phyloP scores from a whole-genome alignment of 2,113 vertebrate genomes.

The Hypocryptadius cinnamomeus region DNA sequence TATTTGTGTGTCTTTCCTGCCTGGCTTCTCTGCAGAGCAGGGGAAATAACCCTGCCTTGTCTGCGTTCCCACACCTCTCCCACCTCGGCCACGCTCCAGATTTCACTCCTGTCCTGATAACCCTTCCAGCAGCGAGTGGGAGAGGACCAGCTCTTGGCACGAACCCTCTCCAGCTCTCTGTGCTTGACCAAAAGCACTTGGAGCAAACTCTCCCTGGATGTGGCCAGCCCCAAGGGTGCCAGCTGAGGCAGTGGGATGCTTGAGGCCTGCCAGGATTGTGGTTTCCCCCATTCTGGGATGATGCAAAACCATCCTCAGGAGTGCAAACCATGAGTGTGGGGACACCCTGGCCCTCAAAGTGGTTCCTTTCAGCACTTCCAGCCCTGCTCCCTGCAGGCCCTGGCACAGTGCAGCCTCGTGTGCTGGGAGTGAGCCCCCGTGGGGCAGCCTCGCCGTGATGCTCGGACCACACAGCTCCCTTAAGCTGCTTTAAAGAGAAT shows the following conservation, averaged over 20 bases:
- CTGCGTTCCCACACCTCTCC: conserved; percentile 48
- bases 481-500: background rate
- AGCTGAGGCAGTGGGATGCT: background rate
- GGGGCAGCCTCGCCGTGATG: background rate
- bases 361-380: background rate
- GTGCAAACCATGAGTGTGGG: fast-evolving
- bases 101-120: conserved; percentile 47
- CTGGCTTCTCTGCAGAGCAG: background rate
- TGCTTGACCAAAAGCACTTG: background rate
- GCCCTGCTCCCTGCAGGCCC: fast-evolving
- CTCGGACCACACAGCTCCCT: conserved; percentile 22
- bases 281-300: background rate
- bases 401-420: background rate
- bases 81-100: background rate
- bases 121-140: background rate
- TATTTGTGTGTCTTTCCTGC: conserved; percentile 55
- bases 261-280: background rate
- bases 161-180: background rate
- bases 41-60: conserved; percentile 42
- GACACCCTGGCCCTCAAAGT: background rate
- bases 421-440: background rate
- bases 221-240: background rate
- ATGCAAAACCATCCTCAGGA: background rate
- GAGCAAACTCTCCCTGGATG: background rate
- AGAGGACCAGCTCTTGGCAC: conserved; percentile 1